Base-by-base conservation (phyloP, 2,888 invertebrate genomes). In the Melangyna quadrimaculata region DNA sequence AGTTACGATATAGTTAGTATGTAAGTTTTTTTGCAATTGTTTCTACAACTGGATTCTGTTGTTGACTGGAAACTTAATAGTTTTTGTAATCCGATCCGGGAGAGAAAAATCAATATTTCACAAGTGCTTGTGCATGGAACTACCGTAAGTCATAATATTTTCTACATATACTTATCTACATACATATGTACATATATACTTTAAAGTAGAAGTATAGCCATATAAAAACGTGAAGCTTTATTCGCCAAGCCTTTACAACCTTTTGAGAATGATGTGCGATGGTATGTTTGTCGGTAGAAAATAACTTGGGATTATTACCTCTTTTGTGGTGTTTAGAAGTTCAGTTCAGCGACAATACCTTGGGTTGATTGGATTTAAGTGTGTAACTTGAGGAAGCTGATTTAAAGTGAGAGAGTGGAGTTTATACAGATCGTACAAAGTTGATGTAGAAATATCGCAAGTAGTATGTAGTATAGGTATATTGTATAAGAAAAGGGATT, bases 31-130 rank as follows among this genome's bases (percentile, higher is more conserved):
- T 14, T 63, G 67, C 59, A 82, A 86, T 80, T 80, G 80, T 77
- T 80, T 84, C 84, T 84, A 75, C 80, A 80, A 86, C 84, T 80
- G 63, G 63, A 81, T 78, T 81, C 81, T 81, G 86, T 73, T 81
- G 81, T 86, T 78, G 86, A 86, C 86, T 86, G 70, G 86, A 77
- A 86, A 86, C 73, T 86, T 86, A 81, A 81, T 86, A 86, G 86
- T 81, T 81, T 86, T 53, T 78, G 86, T 86, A 81, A 86, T 86
- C 86, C 53, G 81, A 86, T 81, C 77, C 40, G 48, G 19, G 48
- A 43, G 19, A 61, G 32, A 73, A 86, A 81, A 86, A 86, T 86
- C 81, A 86, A 81, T 81, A 81, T 73, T 77, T 86, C 77, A 73
- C 77, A 78, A 86, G 81, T 77, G 77, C 40, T 78, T 73, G 77